Conservation (phyloP, 2,113 vertebrate genomes). For the Chloropsis cyanopogon region DNA sequence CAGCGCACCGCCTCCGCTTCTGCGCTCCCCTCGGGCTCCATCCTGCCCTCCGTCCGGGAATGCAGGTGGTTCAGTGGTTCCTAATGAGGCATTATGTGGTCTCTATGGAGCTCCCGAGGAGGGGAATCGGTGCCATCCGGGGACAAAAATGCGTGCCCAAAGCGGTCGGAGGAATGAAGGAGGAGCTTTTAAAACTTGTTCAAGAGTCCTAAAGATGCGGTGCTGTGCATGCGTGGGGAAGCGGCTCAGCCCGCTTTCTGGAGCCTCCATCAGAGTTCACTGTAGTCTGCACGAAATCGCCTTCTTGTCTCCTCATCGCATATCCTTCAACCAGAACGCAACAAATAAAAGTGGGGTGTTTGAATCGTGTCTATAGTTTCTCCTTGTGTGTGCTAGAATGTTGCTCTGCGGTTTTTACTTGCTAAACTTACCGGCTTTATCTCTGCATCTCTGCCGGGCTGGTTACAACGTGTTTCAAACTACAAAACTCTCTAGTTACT, state of each 20-base stretch:
- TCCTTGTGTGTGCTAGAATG: background rate
- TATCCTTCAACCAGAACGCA: background rate
- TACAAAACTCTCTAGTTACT: background rate
- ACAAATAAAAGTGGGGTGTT: background rate
- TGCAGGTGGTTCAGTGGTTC: background rate
- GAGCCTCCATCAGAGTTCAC: background rate
- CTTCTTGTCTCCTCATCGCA: too few species aligned
- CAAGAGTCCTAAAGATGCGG: background rate
- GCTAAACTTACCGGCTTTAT: background rate
- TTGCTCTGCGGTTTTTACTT: background rate
- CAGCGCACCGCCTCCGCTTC: accelerated
- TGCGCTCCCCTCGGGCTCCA: background rate
- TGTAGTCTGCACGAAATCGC: background rate
- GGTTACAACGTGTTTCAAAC: background rate
- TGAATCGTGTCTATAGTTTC: background rate
- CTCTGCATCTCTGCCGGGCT: background rate
- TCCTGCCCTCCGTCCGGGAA: background rate
- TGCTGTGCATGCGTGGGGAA: background rate
- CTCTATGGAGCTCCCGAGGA: background rate
- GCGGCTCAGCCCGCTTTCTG: background rate
- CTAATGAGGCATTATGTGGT: background rate
- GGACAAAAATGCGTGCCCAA: background rate
- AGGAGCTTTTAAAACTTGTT: background rate
- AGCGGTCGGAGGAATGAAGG: background rate
- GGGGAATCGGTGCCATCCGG: background rate